phyloP scores from a whole-genome alignment of 2,888 invertebrate genomes.

The Strigamia maritima region DNA sequence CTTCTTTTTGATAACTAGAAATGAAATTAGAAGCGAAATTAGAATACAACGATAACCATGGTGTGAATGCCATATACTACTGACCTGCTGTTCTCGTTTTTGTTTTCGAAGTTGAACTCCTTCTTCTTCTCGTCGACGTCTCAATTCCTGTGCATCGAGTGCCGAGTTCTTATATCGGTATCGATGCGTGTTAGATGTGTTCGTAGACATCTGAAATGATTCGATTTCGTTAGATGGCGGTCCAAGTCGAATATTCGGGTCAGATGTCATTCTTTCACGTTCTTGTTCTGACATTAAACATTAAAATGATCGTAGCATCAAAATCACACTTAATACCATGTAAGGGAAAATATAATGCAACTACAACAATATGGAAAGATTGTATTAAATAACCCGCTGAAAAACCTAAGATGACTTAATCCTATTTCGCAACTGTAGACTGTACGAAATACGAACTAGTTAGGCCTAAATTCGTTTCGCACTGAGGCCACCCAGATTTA shows the following conservation, averaged over 20 bases:
- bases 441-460: background rate
- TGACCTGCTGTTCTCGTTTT: conserved; percentile 83
- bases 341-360: background rate
- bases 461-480: background rate
- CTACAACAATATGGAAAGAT: background rate
- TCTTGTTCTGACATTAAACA: background rate
- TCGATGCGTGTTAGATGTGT: conserved; percentile 45
- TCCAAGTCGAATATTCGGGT: background rate
- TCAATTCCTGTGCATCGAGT: conserved; percentile 83
- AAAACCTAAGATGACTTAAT: background rate
- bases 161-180: conserved; percentile 92
- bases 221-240: background rate
- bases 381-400: background rate
- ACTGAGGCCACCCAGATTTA: background rate
- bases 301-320: background rate
- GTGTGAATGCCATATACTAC: background rate
- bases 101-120: conserved; percentile 93
- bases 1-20: conserved; percentile 73
- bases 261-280: background rate
- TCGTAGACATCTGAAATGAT: conserved; percentile 39
- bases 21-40: background rate
- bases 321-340: background rate
- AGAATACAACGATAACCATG: background rate
- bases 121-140: conserved; percentile 90
- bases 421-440: background rate